Evolutionary conservation across 2,888 invertebrate genomes (phyloP), one percentile per base, ranked within the genome.

Genomic region (Ophonus ardosiacus): DNA sequence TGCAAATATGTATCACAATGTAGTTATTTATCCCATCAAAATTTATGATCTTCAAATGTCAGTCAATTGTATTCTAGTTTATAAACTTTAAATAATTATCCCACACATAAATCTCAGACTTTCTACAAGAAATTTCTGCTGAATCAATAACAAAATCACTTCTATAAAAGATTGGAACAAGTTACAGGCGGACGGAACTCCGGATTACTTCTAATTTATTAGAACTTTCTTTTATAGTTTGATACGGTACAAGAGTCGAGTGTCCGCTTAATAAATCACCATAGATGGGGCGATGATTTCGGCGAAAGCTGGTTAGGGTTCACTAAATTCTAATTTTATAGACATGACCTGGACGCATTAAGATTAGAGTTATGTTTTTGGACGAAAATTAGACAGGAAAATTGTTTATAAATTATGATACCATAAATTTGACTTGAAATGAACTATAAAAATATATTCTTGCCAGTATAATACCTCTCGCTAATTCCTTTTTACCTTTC

Each of bases 161-260:
- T 63, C 21, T 63, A 63, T 63, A 21, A 63, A 63, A 1, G 63
- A 63, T 21, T 24, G 24, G 63, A 63, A 63, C 63, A 63, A 10
- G 63, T 17, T 63, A 7, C n/a, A 63, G 24, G 24, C 63, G 63
- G 63, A 63, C 24, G 63, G 21, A 63, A 18, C 8, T 18, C 21
- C 13, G 18, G 21, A 63, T 24, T 63, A 24, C 6, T 24, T 63
- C 63, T 63, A 63, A 63, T 63, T 63, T 63, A 63, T 63, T 63
- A 63, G 63, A 63, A 63, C 63, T 63, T 63, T 63, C 63, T 63
- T 63, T 63, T 63, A 63, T 63, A 63, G 63, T 13, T 21, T 24
- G 63, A 31, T 31, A 31, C 31, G 59, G 2, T 18, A 63, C 63
- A 63, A 18, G 63, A 24, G 5, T 24, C 24, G 18, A 63, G 5